These are phyloP conservation scores for Acanthochromis polyacanthus DNA, from an alignment of 2,113 vertebrate genomes.

Conservation along the genomic window DNA sequence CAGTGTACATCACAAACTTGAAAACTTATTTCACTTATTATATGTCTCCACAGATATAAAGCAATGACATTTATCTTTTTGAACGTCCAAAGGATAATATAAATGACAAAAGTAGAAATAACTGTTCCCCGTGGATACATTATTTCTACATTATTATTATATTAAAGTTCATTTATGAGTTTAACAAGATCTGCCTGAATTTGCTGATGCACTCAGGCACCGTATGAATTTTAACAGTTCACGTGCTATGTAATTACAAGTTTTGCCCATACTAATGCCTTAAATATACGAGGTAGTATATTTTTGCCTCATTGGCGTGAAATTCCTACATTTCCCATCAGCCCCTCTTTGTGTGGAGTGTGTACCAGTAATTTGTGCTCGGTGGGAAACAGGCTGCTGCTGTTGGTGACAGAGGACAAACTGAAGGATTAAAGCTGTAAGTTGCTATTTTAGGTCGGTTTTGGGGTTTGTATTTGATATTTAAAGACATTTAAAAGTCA, in stretches of 20 bases:
- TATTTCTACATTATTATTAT: too few relatives aligned
- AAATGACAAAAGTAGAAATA: too few relatives aligned
- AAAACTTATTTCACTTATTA: too few relatives aligned
- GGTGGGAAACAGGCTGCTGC: conserved; percentile 30
- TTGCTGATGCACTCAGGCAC: neutral
- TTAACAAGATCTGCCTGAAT: neutral
- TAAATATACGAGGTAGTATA: too few relatives aligned
- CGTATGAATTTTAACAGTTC: neutral
- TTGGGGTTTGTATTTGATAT: neutral
- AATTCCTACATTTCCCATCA: conserved; percentile 66
- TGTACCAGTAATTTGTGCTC: conserved; percentile 51
- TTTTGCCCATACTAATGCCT: too few relatives aligned
- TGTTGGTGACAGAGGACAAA: conserved; percentile 55
- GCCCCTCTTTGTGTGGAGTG: neutral
- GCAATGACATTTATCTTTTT: too few relatives aligned
- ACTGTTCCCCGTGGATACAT: too few relatives aligned
- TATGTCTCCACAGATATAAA: too few relatives aligned
- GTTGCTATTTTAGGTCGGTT: neutral
- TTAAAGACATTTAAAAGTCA: neutral
- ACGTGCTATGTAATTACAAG: too few relatives aligned
- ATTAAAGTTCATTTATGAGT: too few relatives aligned
- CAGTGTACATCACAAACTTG: too few relatives aligned
- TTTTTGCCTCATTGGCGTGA: neutral
- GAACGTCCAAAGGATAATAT: too few relatives aligned
- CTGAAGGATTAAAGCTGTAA: conserved; percentile 55